These are phyloP conservation scores for Xenopus tropicalis DNA, from an alignment of 2,113 vertebrate species.

Conservation along the genomic window UCB_Xtro_10.0 CM004445.2:141269001-141269500, in stretches of 20 bases:
- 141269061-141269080: too few species aligned
- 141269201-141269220: background rate
- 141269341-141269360: slow-evolving; percentile 67
- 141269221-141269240: background rate
- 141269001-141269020: too few species aligned
- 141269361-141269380: slow-evolving; percentile 72
- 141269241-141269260: slow-evolving; percentile 34
- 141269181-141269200: background rate
- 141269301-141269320: slow-evolving; percentile 86
- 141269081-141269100: too few species aligned
- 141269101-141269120: too few species aligned
- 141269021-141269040: too few species aligned
- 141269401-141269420: slow-evolving; percentile 64
- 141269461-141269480: background rate
- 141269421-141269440: slow-evolving; percentile 63
- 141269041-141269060: too few species aligned
- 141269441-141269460: slow-evolving; percentile 31
- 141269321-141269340: slow-evolving; percentile 88
- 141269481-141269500: background rate
- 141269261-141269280: slow-evolving; percentile 13
- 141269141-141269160: background rate
- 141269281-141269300: slow-evolving; percentile 60
- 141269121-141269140: too few species aligned
- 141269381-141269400: slow-evolving; percentile 35
- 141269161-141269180: background rate